Base-by-base conservation (phyloP, 2,797 vertebrate species). In the Aeoliscus strigatus region DNA sequence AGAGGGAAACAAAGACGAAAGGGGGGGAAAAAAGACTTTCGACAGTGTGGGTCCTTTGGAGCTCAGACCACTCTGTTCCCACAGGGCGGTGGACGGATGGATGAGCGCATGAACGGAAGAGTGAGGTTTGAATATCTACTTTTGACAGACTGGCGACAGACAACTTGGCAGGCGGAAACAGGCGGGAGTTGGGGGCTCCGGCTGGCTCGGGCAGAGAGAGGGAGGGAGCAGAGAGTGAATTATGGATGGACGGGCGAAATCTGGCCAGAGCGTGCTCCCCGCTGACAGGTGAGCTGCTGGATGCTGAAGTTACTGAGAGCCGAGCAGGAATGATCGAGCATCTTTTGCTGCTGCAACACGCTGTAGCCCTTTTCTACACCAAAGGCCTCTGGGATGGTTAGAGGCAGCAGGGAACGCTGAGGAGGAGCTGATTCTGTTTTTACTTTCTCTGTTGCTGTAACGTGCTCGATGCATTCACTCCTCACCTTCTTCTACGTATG, bases 401-500 rank as follows among this genome's bases (percentile, higher is more conserved):
- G 8, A 39, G 51, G 65, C 69, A 44, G 13, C 56, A 11, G 48
- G 47, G 32, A 34, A 38, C 42, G 28, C 29, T 8, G 14, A 37
- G 55, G 51, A 21, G 60, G 29, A 15, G 40, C 33, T 38, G 24
- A 14, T 15, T 41, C 33, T 11, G 4, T 3, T 11, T 27, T 27
- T 4, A 32, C 21, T 23, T 14, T n/a, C 26, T 33, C 10, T 14
- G 29, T 51, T 31, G 28, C 51, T 17, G 42, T 16, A 8, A 6
- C 15, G 36, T 16, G 34, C 46, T 59, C 48, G 9, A 41, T 56
- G 27, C 16, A 15, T 27, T 79, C 79, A 97, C 70, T 97, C 94
- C 16, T 97, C 89, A 30, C 77, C 92, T 70, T 97, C 93, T 79
- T 98, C 95, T 56, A 98, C 96, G 0, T 98, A 98, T 0, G 95